phyloP scores from a whole-genome alignment of 2,888 invertebrate species.

The Zaprionus obscuricornis region DNA sequence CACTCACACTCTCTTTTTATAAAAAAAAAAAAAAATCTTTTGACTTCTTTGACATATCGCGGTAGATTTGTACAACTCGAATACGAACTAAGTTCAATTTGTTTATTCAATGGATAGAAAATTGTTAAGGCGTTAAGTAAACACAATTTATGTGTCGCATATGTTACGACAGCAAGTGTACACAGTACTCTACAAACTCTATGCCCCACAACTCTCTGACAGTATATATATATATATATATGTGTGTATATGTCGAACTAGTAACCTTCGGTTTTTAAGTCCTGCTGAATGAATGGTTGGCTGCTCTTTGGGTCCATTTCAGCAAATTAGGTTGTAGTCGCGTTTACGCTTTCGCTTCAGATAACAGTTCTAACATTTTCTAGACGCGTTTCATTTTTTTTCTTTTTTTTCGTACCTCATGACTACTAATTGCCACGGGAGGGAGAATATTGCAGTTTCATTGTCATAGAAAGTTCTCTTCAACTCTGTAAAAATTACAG shows the following conservation, averaged over 20 bases:
- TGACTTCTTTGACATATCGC: conserved; percentile 4
- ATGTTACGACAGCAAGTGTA: conserved; percentile 20
- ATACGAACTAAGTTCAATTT: conserved; percentile 34
- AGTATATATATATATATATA: too few species aligned
- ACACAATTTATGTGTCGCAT: conserved; percentile 49
- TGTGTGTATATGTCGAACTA: background rate
- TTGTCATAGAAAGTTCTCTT: conserved; percentile 14
- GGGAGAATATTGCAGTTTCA: conserved; percentile 16
- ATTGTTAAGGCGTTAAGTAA: conserved; percentile 51
- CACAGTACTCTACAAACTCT: background rate
- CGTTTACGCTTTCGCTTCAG: conserved; percentile 21
- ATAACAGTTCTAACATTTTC: background rate
- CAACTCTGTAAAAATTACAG: too few species aligned
- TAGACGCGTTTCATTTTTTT: too few species aligned
- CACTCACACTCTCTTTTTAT: background rate
- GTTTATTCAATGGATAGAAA: conserved; percentile 45
- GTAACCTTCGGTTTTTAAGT: conserved; percentile 1
- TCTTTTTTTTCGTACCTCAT: conserved; percentile 15
- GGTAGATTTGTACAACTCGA: conserved; percentile 2
- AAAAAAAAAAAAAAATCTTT: background rate
- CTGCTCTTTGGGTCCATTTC: conserved; percentile 28
- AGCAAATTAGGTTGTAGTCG: conserved; percentile 35
- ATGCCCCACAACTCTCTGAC: too few species aligned
- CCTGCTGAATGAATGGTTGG: conserved; percentile 17
- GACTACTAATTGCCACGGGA: conserved; percentile 32